These are phyloP conservation scores for Pantelozetes paolii DNA, from an alignment of 2,888 invertebrate species.

Conservation along the genomic window DNA sequence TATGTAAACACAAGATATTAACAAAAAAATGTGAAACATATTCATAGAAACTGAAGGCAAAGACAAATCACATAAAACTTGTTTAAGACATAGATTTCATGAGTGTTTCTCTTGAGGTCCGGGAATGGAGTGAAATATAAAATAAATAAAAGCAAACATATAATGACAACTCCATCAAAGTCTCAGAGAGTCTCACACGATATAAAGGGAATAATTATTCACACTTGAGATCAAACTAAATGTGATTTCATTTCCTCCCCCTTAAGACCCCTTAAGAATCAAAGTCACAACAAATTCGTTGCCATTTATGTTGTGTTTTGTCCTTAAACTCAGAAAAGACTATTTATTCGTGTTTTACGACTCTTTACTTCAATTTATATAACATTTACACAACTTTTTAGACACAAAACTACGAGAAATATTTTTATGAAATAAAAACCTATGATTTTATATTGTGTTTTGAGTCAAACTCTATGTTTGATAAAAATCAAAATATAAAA, in stretches of 20 bases:
- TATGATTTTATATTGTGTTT: background rate
- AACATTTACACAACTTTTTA: too few species aligned
- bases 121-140: background rate
- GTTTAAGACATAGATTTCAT: background rate
- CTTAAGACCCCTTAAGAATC: background rate
- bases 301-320: background rate
- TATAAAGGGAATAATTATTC: background rate
- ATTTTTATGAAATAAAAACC: background rate
- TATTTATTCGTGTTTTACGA: background rate
- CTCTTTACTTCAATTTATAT: background rate
- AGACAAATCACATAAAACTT: background rate
- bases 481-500: background rate
- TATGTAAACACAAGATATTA: background rate
- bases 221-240: background rate
- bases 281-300: background rate
- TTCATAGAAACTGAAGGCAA: background rate
- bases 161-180: background rate
- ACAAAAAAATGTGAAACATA: background rate
- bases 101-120: background rate
- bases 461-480: background rate
- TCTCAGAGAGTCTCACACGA: background rate
- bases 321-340: background rate
- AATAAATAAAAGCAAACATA: background rate
- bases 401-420: too few species aligned
- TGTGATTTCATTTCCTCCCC: background rate